Evolutionary conservation across 2,797 vertebrate species (phyloP).

Genomic region (Anguilla marmorata): DNA sequence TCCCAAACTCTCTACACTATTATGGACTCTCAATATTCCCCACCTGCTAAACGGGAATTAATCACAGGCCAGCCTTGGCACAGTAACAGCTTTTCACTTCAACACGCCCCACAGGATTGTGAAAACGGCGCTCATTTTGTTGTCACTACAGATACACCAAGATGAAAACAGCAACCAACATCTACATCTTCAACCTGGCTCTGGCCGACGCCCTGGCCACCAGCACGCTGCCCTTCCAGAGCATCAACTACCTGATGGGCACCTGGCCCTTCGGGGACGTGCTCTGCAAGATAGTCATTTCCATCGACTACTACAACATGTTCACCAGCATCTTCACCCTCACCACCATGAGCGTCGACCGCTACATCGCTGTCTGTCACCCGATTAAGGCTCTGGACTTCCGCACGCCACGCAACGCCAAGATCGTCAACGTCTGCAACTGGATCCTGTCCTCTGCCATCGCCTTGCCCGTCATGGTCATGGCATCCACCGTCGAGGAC

Average conservation of each 20-base stretch:
- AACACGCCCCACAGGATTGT: neutral
- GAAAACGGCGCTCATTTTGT: neutral
- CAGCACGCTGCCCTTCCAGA: conserved; percentile 96
- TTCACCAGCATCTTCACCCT: conserved; percentile 99
- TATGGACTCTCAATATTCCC: conserved; percentile 2
- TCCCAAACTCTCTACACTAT: conserved; percentile 1
- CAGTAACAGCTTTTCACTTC: neutral
- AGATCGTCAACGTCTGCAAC: conserved; percentile 98
- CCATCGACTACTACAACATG: conserved; percentile 99
- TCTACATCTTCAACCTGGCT: conserved; percentile 98
- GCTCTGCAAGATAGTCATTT: conserved; percentile 94
- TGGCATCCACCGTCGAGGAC: conserved; percentile 83
- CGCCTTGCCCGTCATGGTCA: conserved; percentile 95
- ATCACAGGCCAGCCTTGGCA: neutral
- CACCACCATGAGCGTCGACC: conserved; percentile 98
- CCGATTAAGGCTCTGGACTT: conserved; percentile 97
- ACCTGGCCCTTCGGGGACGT: conserved; percentile 94
- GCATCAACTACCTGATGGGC: conserved; percentile 97
- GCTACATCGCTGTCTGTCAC: conserved; percentile 96
- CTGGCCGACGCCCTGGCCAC: conserved; percentile 93
- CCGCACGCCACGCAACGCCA: conserved; percentile 93
- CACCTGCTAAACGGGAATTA: neutral
- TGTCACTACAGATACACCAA: conserved; percentile 86
- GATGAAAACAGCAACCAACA: conserved; percentile 99
- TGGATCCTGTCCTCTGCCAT: conserved; percentile 98